Evolutionary conservation across 2,113 vertebrate species (phyloP), one percentile per base, ranked within the genome.

Genomic region (Petaurus breviceps): DNA sequence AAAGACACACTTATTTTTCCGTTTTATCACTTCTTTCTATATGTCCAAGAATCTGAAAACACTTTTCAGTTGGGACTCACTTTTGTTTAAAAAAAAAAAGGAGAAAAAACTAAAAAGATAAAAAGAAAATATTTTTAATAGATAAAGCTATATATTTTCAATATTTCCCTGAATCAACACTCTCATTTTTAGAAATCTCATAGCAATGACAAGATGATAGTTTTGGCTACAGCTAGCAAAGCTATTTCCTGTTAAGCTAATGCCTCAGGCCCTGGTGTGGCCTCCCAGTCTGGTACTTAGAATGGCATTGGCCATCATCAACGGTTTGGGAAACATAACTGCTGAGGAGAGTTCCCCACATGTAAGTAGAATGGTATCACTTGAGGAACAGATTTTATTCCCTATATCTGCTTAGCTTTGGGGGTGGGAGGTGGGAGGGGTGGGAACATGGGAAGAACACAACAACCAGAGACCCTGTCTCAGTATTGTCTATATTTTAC

Each of bases 111-210:
- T 43, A 84, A 84, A 84, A 77, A 77, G 68, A 77, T 77, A 77
- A 77, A 77, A 43, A 84, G 68, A 28, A 95, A 96, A 97, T 98
- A 97, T 98, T 99, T 99, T 99, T 99, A 98, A 98, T 98, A 98
- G 98, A 98, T 98, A 98, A 98, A 98, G 95, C 97, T 98, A 98
- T 98, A 98, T 98, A 98, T 98, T 99, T 99, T 98, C 98, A 98
- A 98, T 98, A 98, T 97, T 97, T 97, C 96, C 96, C 98, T 97
- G 97, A 97, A 97, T 94, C 0, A 93, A 98, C 98, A 95, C 97
- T 97, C 98, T 97, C 3, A 22, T 98, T 98, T 97, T 93, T 97
- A 98, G 96, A 98, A 97, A 91, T 77, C 91, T 14, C 91, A 54
- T 84, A 96, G 57, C 31, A 77, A 54, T 94, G 91, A 94, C 52